phyloP scores from a whole-genome alignment of 2,797 vertebrate species.

The Siniperca scherzeri region DNA sequence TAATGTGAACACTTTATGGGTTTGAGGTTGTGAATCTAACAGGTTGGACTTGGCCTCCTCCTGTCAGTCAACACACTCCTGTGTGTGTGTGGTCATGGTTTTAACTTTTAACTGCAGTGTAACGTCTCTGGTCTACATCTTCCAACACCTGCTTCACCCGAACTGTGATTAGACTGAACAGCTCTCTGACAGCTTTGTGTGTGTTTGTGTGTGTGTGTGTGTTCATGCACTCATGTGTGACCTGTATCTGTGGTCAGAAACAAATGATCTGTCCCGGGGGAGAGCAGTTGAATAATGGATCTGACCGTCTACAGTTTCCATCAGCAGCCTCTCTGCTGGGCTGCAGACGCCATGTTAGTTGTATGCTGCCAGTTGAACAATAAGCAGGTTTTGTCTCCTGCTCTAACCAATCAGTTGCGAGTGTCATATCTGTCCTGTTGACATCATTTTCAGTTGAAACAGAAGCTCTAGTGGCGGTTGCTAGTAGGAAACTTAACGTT shows the following conservation, averaged over 20 bases:
- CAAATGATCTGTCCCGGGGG: conserved; percentile 42
- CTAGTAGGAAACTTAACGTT: too few relatives aligned
- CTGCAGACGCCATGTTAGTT: conserved; percentile 30
- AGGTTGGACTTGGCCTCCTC: background rate
- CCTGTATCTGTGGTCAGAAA: conserved; percentile 52
- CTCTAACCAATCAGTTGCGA: background rate
- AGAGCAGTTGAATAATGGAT: conserved; percentile 62
- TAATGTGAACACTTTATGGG: background rate
- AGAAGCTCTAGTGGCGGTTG: background rate
- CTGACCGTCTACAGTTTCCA: conserved; percentile 54
- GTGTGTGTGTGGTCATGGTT: conserved; percentile 36
- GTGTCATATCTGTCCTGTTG: background rate
- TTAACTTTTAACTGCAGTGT: conserved; percentile 29
- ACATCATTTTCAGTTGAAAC: background rate
- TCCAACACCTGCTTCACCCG: conserved; percentile 41
- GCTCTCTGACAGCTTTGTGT: conserved; percentile 24
- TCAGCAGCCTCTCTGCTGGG: conserved; percentile 36
- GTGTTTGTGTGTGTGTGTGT: conserved; percentile 42
- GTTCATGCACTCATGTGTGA: conserved; percentile 44
- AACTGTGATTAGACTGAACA: conserved; percentile 41
- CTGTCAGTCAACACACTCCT: conserved; percentile 19
- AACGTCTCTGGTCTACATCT: conserved; percentile 39
- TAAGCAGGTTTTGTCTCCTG: background rate
- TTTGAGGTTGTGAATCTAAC: background rate
- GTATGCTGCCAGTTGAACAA: background rate